Evolutionary conservation across 2,888 invertebrate genomes (phyloP).

Genomic region (Carcina quercana): DNA sequence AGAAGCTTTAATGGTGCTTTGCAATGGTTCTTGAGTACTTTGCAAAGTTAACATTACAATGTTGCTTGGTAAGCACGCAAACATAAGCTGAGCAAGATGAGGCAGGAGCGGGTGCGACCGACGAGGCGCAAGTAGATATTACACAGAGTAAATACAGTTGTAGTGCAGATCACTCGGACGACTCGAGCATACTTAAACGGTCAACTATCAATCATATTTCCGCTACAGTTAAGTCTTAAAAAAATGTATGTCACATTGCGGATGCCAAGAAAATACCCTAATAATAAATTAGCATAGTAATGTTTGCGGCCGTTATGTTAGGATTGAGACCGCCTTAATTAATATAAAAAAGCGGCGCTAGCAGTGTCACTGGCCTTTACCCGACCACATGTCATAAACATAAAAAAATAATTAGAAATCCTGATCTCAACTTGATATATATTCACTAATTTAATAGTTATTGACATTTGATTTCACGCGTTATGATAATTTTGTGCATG

Average conservation of each 20-base stretch:
- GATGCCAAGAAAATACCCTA: conserved; percentile 67
- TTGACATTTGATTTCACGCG: not conserved
- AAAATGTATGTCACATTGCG: conserved; percentile 70
- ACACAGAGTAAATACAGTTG: conserved; percentile 7
- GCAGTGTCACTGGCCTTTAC: conserved; percentile 57
- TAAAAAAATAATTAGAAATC: conserved; percentile 12
- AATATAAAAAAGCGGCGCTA: conserved; percentile 55
- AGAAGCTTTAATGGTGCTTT: too few relatives aligned
- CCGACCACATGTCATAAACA: conserved; percentile 7
- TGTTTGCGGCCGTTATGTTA: conserved; percentile 62
- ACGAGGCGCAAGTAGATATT: not conserved
- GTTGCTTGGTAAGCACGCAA: too few relatives aligned
- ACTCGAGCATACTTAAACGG: conserved; percentile 53
- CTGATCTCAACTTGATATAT: conserved; percentile 10
- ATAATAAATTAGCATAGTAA: conserved; percentile 72
- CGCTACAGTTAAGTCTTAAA: conserved; percentile 67
- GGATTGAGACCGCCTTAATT: conserved; percentile 65
- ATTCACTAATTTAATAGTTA: not conserved
- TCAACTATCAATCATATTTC: conserved; percentile 69
- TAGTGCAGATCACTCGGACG: conserved; percentile 16
- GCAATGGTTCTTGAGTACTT: too few relatives aligned
- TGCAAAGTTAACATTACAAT: too few relatives aligned
- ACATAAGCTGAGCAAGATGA: too few relatives aligned
- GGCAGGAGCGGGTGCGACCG: too few relatives aligned
- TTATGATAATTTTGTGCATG: too few relatives aligned